phyloP scores from a whole-genome alignment of 2,113 vertebrate genomes.

The Meles meles region DNA sequence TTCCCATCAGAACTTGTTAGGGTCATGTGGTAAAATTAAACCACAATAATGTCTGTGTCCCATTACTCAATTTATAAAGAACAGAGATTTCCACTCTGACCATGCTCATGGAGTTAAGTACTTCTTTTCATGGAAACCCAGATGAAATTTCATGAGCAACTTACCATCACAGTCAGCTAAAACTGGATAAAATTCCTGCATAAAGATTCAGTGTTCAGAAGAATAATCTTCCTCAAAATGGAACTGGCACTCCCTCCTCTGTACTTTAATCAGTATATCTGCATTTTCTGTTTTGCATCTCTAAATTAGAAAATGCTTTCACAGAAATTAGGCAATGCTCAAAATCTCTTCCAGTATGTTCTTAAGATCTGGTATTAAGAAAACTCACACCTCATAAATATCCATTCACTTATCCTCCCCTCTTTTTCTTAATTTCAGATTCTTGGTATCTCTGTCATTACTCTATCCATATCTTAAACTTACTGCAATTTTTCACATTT shows the following conservation, averaged over 20 bases:
- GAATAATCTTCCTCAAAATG: constrained; percentile 3
- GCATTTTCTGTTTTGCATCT: neutral
- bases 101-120: neutral
- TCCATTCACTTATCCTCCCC: neutral
- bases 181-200: neutral
- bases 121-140: neutral
- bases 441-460: neutral
- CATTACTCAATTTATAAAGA: constrained; percentile 26
- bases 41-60: neutral
- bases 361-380: neutral
- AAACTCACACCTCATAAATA: neutral
- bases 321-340: neutral
- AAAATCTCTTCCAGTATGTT: neutral
- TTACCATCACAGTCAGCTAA: neutral
- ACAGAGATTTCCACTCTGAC: neutral
- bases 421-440: neutral
- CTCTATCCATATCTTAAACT: neutral
- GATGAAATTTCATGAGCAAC: constrained; percentile 5
- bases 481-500: neutral
- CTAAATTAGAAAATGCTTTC: neutral
- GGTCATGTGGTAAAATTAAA: constrained; percentile 33
- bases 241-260: neutral
- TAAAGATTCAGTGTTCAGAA: neutral
- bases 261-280: neutral
- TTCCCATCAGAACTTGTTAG: constrained; percentile 17